Evolutionary conservation across 2,797 vertebrate genomes (phyloP), one percentile per base, ranked within the genome.

Genomic region (Phoebastria nigripes): DNA sequence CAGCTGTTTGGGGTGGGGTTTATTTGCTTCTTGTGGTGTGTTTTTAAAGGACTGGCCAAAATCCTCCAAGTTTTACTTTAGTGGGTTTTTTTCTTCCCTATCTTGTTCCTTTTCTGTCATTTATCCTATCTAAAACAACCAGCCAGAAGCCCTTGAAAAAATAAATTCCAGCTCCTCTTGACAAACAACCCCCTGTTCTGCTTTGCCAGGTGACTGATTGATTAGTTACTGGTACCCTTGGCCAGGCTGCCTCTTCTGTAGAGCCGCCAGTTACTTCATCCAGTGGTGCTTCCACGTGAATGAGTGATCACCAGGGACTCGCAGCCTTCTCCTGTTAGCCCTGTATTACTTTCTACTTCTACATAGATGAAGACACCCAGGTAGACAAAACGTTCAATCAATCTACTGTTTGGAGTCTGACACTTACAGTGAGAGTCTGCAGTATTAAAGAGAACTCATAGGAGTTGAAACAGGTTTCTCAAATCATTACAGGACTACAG

Each of bases 191-290:
- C 35, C 0, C 1, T 81, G 41, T 51, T 91, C 76, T 90, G 49
- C 69, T 86, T 88, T 93, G 56, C 73, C 90, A 83, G 39, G 59
- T 86, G 80, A 90, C 54, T 95, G 65, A 83, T 33, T 83, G 87
- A 90, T 86, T 71, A 83, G 69, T 83, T 93, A 69, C 49, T 61
- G 63, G 69, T 87, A 90, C 39, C 42, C 42, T 83, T 88, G 69
- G 56, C 69, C 54, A 67, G 37, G 31, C 54, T 87, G 31, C 31
- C 52, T 88, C 39, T 56, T 93, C 80, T 44, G 33, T 55, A 90
- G 41, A 81, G 18, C 91, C 90, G 79, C 52, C 85, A 63, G 51
- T 85, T 67, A 58, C 31, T 59, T 69, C 66, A 41, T 51, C 73
- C 52, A 85, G 8, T 46, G 47, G 44, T 14, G 2, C 21, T 81